Evolutionary conservation across 1,140 invertebrate genomes (phyloP), one percentile per base, ranked within the genome.

Genomic region (Ganaspis sp.): DNA sequence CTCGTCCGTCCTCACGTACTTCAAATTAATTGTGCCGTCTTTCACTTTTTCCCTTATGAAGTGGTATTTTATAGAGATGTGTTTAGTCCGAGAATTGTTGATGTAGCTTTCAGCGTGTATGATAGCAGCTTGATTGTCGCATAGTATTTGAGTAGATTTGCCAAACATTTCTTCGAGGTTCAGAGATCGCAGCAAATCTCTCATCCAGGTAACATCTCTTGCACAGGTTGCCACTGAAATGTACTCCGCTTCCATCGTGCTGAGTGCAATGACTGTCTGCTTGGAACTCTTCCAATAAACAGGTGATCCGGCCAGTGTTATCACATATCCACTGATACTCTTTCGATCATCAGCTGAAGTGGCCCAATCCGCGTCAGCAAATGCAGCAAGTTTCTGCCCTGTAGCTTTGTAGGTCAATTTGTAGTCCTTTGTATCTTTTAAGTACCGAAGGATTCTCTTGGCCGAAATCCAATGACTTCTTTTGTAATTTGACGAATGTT

Each of bases 341-440:
- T 84, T 84, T 53, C 88, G 64, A 11, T 75, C 77, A 1, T 71
- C 37, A 1, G 23, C 9, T 79, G 84, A 84, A n/a, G 77, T 83
- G 1, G 83, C 88, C 79, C 79, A 88, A 76, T 90, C 89, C 15
- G 87, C 76, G 79, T 89, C 89, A 26, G 73, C 69, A 73, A 78
- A 90, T 0, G 75, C 70, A 15, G n/a, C 12, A 12, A 26, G 54
- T 15, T 53, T 8, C 23, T 76, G 29, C 0, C 53, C 17, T 37
- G 73, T 64, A 1, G 70, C 34, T 23, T 42, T 6, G 69, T 77
- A 80, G 0, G 42, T 45, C 1, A 79, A 71, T 9, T 19, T 26
- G 5, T 69, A 76, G 4, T 77, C n/a, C 21, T 76, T 78, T 4
- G 38, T 79, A 71, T 81, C 70, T 79, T 83, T 79, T 78, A 89